Conservation (phyloP, 2,888 invertebrate genomes). For the Dichetophora obliterata region DNA sequence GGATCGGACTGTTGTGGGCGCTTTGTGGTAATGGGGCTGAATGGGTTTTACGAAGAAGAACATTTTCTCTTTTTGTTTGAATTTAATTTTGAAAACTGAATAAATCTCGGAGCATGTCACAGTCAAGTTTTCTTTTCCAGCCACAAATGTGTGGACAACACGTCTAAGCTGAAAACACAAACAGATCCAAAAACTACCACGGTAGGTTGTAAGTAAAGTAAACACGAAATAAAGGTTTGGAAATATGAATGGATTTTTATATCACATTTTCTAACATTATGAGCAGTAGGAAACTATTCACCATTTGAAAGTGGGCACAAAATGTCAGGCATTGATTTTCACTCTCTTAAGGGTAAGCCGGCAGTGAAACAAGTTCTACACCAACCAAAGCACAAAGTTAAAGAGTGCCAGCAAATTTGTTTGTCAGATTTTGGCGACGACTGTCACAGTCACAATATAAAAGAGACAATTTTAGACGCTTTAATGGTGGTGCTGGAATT, state of each 20-base stretch:
- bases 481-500: constrained; percentile 19
- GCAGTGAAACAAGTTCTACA: too few relatives aligned
- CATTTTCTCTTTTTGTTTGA: not conserved
- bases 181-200: not conserved
- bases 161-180: not conserved
- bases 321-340: too few relatives aligned
- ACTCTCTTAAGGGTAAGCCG: too few relatives aligned
- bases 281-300: too few relatives aligned
- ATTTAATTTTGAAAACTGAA: constrained; percentile 35
- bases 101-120: constrained; percentile 35
- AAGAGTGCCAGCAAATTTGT: not conserved
- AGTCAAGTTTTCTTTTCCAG: constrained; percentile 11
- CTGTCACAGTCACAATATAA: too few relatives aligned
- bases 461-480: not conserved
- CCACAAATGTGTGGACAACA: constrained; percentile 29
- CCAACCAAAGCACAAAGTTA: not conserved
- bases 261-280: too few relatives aligned
- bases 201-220: not conserved
- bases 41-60: not conserved
- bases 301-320: too few relatives aligned
- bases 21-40: not conserved
- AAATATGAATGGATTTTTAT: too few relatives aligned
- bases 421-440: too few relatives aligned
- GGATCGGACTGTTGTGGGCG: not conserved
- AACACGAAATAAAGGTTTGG: not conserved